Conservation (phyloP, 2,797 vertebrate species). For the Anguilla megastoma region DNA sequence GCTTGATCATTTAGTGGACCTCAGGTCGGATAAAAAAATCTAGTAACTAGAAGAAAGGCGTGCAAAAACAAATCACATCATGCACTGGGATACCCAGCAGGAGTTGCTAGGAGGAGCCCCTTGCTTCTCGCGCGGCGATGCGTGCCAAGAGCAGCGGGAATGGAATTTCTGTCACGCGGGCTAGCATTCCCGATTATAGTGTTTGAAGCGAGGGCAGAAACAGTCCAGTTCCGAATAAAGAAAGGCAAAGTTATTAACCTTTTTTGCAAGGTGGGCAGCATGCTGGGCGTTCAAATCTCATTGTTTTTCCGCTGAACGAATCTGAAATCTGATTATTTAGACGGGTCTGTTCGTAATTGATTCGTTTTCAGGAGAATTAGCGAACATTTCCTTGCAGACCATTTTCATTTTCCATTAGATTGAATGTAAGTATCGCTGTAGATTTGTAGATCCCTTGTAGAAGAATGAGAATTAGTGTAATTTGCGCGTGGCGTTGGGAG, state of each 20-base stretch:
- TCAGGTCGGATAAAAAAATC: not conserved
- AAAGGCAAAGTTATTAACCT: constrained; percentile 64
- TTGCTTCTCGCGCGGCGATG: not conserved
- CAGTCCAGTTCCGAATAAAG: constrained; percentile 59
- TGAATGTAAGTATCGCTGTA: not conserved
- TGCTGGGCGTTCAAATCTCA: constrained; percentile 62
- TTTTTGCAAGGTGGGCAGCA: constrained; percentile 70
- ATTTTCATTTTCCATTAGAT: not conserved
- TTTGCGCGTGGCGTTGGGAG: not conserved
- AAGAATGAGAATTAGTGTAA: not conserved
- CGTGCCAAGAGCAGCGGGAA: constrained; percentile 21
- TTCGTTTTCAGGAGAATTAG: constrained; percentile 36
- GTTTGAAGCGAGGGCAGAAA: constrained; percentile 62
- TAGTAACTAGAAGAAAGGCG: not conserved
- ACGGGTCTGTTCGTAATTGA: constrained; percentile 53
- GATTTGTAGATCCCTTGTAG: not conserved
- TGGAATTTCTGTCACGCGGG: constrained; percentile 66
- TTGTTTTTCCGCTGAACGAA: constrained; percentile 49
- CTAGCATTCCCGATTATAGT: constrained; percentile 49
- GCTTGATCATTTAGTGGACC: not conserved
- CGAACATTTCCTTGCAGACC: constrained; percentile 32
- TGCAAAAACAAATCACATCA: not conserved
- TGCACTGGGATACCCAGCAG: not conserved
- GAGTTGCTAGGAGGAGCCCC: constrained; percentile 1
- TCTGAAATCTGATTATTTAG: constrained; percentile 37